Evolutionary conservation across 2,113 vertebrate species (phyloP).

Genomic region (Heterocephalus glaber): DNA sequence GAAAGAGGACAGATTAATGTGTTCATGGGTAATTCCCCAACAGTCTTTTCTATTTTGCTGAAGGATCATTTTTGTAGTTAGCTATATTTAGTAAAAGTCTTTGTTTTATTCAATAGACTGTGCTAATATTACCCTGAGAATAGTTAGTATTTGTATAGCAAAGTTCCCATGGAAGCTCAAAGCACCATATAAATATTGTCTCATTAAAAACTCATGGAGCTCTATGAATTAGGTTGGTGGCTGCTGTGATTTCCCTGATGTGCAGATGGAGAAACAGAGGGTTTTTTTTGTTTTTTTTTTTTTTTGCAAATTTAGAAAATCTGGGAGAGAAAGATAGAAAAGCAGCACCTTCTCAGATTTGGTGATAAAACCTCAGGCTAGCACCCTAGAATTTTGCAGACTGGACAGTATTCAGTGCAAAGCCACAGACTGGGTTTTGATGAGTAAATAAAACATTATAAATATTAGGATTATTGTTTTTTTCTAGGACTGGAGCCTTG

Average conservation of each 20-base stretch:
- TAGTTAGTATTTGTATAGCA: slow-evolving; percentile 65
- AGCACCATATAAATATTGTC: slow-evolving; percentile 69
- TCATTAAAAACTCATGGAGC: slow-evolving; percentile 68
- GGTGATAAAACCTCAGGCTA: neutral
- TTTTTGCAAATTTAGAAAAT: slow-evolving; percentile 51
- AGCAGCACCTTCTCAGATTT: neutral
- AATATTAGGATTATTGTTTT: neutral
- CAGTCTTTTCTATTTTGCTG: slow-evolving; percentile 30
- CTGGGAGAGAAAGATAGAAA: slow-evolving; percentile 20
- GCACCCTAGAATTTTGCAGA: slow-evolving; percentile 6
- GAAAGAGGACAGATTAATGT: slow-evolving; percentile 10
- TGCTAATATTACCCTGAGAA: slow-evolving; percentile 52
- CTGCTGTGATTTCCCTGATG: slow-evolving; percentile 40
- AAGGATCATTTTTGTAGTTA: slow-evolving; percentile 54
- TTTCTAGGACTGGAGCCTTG: neutral
- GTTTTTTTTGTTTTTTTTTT: neutral
- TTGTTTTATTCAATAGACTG: slow-evolving; percentile 60
- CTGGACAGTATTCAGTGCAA: neutral
- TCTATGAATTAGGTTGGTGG: slow-evolving; percentile 40
- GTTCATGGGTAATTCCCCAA: neutral
- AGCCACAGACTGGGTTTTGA: neutral
- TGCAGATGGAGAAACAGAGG: slow-evolving; percentile 65
- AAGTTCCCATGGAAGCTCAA: slow-evolving; percentile 55
- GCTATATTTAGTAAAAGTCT: slow-evolving; percentile 59
- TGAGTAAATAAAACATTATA: neutral